Base-by-base conservation (phyloP, 1,140 invertebrate species). In the Bombus confusus region DNA sequence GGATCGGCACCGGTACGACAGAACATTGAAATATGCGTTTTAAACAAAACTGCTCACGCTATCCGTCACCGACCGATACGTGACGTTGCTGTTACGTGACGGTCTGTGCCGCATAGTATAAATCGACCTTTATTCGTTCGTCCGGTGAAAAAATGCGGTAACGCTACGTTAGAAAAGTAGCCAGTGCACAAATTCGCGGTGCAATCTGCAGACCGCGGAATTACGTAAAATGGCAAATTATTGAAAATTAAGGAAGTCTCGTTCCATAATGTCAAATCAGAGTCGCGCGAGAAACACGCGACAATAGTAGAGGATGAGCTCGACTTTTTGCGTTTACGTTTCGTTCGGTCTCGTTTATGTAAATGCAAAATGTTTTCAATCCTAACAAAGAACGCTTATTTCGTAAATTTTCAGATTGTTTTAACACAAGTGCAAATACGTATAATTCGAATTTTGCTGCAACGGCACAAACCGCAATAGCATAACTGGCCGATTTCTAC, bases 231-330 rank as follows among this genome's bases (percentile, higher is more conserved):
- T 41, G 39, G 52, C 15, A 59, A 72, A 85, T 80, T 39, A 72
- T 85, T 85, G 83, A 72, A 85, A 80, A 85, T 85, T 73, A 85
- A 85, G 77, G 83, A 85, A 85, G 39, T 34, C 43, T 28, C 75
- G 34, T 68, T 41, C 43, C 15, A 31, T 52, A 68, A 80, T 80
- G 76, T 80, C 39, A 64, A 68, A 72, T 80, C 52, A 4, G 9
- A 71, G 18, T 10, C 39, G 47, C 25, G 1, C n/a, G 28, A 73
- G 57, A 1, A 39, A 62, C 62, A 43, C 10, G 28, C 34, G 39
- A 68, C 62, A 10, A 43, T 13, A 2, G 4, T 12, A 2, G 15
- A 71, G 15, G 31, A 4, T 4, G 9, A 43, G 3, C 41, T 34
- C 2, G 15, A 9, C 18, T 10, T 37, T 37, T 43, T 28, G 1